Percentiles rank a stretch among this genome's conserved stretches.
These are phyloP conservation scores for Cephus cinctus DNA, from an alignment of 1,140 invertebrate genomes.

Conservation along the genomic window DNA sequence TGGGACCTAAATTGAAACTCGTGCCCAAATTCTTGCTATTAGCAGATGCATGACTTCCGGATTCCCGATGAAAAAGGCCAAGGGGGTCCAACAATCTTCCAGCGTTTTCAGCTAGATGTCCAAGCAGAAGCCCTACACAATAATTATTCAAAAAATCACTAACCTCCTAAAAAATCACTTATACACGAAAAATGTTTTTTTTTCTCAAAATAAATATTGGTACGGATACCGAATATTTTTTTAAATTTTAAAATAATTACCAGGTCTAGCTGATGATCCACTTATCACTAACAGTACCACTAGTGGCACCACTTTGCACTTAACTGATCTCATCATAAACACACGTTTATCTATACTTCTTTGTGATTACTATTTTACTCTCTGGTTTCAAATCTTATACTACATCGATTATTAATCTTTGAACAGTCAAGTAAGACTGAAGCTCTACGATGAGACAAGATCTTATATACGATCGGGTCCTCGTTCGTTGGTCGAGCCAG, in stretches of 20 bases:
- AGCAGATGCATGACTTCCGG: not conserved
- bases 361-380: too few species aligned
- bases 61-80: conserved; percentile 24
- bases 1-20: conserved; percentile 30
- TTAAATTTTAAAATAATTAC: conserved; percentile 14
- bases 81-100: conserved; percentile 29
- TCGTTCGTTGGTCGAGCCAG: not conserved
- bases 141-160: too few species aligned
- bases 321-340: conserved; percentile 26
- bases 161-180: too few species aligned
- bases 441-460: conserved; percentile 5
- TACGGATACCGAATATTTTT: too few species aligned
- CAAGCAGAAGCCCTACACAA: not conserved
- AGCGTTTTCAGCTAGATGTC: not conserved
- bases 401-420: not conserved
- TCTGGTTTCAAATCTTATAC: too few species aligned
- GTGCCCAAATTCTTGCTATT: conserved; percentile 15
- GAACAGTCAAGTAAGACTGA: conserved; percentile 16
- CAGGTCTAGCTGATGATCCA: conserved; percentile 24
- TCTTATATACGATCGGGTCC: conserved; percentile 17
- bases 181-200: too few species aligned
- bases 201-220: too few species aligned
- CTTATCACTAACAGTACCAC: conserved; percentile 27
- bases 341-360: too few species aligned
- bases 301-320: conserved; percentile 37